Percentiles rank a stretch among this genome's conserved stretches.
Conservation (phyloP, 2,888 invertebrate species). For the Asteroscopus sphinx region DNA sequence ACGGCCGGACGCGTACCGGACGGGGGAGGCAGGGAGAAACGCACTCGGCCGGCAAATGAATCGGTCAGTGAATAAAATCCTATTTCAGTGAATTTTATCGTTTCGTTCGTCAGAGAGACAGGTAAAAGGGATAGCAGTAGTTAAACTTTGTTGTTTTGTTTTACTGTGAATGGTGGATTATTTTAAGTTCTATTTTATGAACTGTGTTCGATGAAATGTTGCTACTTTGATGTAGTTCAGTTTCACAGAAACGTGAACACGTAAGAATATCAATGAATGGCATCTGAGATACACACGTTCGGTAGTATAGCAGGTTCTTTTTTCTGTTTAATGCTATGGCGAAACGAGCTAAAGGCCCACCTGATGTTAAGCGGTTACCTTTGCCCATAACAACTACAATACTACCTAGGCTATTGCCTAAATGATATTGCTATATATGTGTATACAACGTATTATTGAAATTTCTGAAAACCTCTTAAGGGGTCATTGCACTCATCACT, state of each 20-base stretch:
- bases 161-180: not conserved
- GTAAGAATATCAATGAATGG: too few species aligned
- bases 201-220: conserved; percentile 5
- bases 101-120: conserved; percentile 49
- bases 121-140: conserved; percentile 26
- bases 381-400: too few species aligned
- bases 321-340: too few species aligned
- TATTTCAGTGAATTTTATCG: conserved; percentile 55
- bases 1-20: conserved; percentile 24
- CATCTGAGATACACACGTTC: too few species aligned
- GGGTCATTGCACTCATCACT: too few species aligned
- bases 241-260: not conserved
- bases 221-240: not conserved
- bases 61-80: conserved; percentile 61
- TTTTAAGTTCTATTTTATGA: conserved; percentile 3
- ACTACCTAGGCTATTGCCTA: too few species aligned
- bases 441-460: too few species aligned
- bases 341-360: too few species aligned
- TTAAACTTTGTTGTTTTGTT: conserved; percentile 19
- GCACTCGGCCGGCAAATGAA: conserved; percentile 57
- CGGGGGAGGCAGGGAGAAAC: conserved; percentile 12
- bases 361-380: too few species aligned
- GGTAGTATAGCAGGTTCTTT: too few species aligned
- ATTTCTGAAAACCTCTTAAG: too few species aligned
- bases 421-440: too few species aligned